A percentile compares a stretch with the other conserved stretches of the same genome.
Evolutionary conservation across 1,140 invertebrate species (phyloP).

Genomic region (Branchinecta lindahli): DNA sequence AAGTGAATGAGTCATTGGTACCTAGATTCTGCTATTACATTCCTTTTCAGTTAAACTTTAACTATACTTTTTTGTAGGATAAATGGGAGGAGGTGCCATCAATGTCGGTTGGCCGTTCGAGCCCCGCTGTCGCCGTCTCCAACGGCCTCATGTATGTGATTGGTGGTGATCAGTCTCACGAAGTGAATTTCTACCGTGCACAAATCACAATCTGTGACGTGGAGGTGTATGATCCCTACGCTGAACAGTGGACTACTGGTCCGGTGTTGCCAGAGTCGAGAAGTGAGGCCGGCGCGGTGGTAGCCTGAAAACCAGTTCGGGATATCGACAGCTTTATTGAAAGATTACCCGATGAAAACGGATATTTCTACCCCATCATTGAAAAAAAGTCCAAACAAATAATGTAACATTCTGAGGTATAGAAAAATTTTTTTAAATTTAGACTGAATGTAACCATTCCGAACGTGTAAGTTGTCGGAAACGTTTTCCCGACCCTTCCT

Average conservation of each 20-base stretch:
- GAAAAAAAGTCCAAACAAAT: too few relatives aligned
- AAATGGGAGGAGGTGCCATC: constrained; percentile 57
- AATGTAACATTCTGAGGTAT: too few relatives aligned
- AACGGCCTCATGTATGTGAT: constrained; percentile 65
- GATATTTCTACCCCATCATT: too few relatives aligned
- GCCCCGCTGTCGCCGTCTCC: constrained; percentile 65
- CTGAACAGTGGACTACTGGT: constrained; percentile 56
- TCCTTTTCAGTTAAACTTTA: too few relatives aligned
- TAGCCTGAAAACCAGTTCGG: constrained; percentile 30
- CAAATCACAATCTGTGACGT: constrained; percentile 61
- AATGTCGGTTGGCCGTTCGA: constrained; percentile 56
- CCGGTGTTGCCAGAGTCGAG: constrained; percentile 59
- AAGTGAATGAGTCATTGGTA: too few relatives aligned
- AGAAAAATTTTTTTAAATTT: too few relatives aligned
- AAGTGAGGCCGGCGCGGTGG: constrained; percentile 63
- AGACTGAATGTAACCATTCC: too few relatives aligned
- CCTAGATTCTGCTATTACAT: too few relatives aligned
- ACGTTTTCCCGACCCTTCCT: too few relatives aligned
- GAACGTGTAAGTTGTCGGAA: too few relatives aligned
- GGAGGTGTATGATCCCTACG: constrained; percentile 62
- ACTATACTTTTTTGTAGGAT: constrained; percentile 39
- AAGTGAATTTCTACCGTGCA: constrained; percentile 63
- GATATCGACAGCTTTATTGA: too few relatives aligned
- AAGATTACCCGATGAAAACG: too few relatives aligned
- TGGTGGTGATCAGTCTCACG: constrained; percentile 57